Evolutionary conservation across 2,797 vertebrate species (phyloP).

Genomic region (Allobates femoralis): DNA sequence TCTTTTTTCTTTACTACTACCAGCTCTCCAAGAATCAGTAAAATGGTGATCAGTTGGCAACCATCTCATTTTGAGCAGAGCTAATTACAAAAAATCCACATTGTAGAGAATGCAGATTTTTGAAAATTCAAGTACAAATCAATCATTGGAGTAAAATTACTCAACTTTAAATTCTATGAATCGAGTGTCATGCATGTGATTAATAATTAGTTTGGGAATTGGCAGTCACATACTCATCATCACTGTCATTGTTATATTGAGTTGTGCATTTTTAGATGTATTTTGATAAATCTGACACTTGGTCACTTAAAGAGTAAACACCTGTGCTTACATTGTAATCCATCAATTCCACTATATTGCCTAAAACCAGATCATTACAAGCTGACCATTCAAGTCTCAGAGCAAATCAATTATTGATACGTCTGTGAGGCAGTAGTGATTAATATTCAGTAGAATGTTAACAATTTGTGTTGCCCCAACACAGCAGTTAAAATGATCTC

Average conservation of each 20-base stretch:
- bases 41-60: too few relatives aligned
- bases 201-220: not conserved
- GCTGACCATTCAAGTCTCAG: not conserved
- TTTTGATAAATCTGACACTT: not conserved
- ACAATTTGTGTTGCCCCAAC: not conserved
- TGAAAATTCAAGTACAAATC: too few relatives aligned
- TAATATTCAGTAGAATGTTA: not conserved
- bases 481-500: not conserved
- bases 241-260: not conserved
- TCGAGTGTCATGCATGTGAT: too few relatives aligned
- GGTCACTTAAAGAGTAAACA: not conserved
- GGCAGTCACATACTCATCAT: not conserved
- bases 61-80: too few relatives aligned
- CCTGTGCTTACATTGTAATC: not conserved
- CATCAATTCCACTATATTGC: not conserved
- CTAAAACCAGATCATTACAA: not conserved
- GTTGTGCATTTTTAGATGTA: not conserved
- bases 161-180: too few relatives aligned
- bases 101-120: too few relatives aligned
- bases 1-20: too few relatives aligned
- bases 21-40: too few relatives aligned
- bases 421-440: not conserved
- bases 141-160: too few relatives aligned
- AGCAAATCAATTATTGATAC: not conserved
- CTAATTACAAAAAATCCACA: too few relatives aligned